These are phyloP conservation scores for Pygoscelis antarcticus DNA, from an alignment of 2,113 vertebrate species.

Conservation along the genomic window DNA sequence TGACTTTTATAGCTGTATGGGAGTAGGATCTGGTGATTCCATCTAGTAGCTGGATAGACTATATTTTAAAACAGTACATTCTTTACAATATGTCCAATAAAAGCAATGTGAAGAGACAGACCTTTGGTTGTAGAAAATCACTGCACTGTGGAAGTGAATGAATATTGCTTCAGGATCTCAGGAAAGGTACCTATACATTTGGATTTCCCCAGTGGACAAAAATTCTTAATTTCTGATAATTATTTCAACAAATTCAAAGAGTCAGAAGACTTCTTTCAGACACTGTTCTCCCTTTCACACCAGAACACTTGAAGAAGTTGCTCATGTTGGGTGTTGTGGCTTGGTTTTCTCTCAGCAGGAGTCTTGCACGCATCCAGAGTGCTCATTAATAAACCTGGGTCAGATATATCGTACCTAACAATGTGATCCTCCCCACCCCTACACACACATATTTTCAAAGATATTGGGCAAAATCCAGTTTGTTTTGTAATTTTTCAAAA, in stretches of 20 bases:
- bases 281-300: background rate
- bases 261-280: background rate
- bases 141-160: background rate
- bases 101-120: background rate
- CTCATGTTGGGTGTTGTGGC: background rate
- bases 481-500: background rate
- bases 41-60: background rate
- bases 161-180: background rate
- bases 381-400: background rate
- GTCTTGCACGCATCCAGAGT: background rate
- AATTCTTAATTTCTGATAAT: background rate
- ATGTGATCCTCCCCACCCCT: accelerated
- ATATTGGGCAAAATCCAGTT: background rate
- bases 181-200: background rate
- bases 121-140: background rate
- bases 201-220: background rate
- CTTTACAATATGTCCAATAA: background rate
- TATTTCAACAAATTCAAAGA: background rate
- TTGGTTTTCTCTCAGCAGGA: background rate
- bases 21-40: background rate
- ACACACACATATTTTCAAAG: background rate
- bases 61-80: background rate
- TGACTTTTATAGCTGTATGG: background rate
- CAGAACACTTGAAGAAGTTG: background rate
- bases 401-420: background rate